These are phyloP conservation scores for Cheilosia urbana DNA, from an alignment of 2,888 invertebrate species.

Conservation along the genomic window DNA sequence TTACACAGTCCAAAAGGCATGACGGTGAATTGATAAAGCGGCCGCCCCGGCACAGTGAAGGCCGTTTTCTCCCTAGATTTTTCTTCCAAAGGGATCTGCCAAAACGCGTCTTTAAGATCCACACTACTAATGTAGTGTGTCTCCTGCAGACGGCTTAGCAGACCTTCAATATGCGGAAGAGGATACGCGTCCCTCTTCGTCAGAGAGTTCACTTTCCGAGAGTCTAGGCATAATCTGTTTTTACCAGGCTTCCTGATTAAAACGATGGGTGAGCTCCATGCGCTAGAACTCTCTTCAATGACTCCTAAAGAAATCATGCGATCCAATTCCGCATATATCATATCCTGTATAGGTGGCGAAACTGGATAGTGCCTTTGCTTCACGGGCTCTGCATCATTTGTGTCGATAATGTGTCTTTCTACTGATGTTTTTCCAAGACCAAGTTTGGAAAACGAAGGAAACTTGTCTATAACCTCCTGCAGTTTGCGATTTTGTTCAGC, in stretches of 20 bases:
- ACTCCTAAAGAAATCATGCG: constrained; percentile 20
- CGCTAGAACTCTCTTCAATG: constrained; percentile 13
- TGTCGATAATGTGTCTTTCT: constrained; percentile 8
- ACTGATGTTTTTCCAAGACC: constrained; percentile 29
- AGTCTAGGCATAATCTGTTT: background rate
- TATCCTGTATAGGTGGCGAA: background rate
- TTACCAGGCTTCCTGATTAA: too few species aligned
- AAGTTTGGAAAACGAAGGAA: constrained; percentile 2
- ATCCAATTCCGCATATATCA: constrained; percentile 8
- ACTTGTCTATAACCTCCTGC: background rate
- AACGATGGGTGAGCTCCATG: constrained; percentile 16
- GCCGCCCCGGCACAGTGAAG: too few species aligned
- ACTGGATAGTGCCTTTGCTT: too few species aligned
- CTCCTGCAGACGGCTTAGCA: background rate
- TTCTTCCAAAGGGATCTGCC: background rate
- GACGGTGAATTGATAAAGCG: constrained; percentile 2
- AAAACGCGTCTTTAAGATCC: background rate
- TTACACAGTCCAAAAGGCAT: constrained; percentile 1
- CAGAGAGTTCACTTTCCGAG: too few species aligned
- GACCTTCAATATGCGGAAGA: background rate
- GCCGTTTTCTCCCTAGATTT: too few species aligned
- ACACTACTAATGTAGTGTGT: constrained; percentile 10
- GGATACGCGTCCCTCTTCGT: background rate
- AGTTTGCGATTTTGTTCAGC: background rate
- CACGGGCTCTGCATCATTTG: too few species aligned